Evolutionary conservation across 2,888 invertebrate species (phyloP).

Genomic region (Xestoiulus laeticollis): DNA sequence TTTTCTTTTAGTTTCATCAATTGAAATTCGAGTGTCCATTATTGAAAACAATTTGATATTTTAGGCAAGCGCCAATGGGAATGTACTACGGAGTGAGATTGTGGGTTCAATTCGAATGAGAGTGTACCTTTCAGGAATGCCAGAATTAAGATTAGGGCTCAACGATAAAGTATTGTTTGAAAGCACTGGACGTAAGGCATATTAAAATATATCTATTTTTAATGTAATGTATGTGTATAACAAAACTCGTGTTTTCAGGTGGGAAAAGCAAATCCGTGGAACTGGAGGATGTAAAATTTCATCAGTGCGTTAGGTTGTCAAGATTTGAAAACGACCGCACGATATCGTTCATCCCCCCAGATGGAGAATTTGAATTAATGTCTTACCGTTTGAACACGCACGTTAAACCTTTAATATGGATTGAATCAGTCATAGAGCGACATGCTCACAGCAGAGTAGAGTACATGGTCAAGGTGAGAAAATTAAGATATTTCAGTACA

Average conservation of each 20-base stretch:
- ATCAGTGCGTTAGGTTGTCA: conserved; percentile 96
- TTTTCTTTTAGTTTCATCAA: neutral
- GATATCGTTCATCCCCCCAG: conserved; percentile 98
- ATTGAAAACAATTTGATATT: neutral
- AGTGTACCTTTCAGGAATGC: conserved; percentile 98
- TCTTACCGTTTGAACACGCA: conserved; percentile 96
- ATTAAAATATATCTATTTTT: too few species aligned
- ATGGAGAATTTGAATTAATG: conserved; percentile 99
- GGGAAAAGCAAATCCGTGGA: conserved; percentile 98
- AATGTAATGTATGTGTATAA: neutral
- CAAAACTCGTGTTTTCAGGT: conserved; percentile 63
- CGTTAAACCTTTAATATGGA: conserved; percentile 97
- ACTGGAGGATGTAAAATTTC: conserved; percentile 97
- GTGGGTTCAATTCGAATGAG: conserved; percentile 99
- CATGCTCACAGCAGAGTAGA: conserved; percentile 97
- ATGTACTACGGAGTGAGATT: conserved; percentile 95
- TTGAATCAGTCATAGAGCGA: conserved; percentile 97
- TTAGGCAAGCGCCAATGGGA: conserved; percentile 91
- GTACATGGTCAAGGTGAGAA: conserved; percentile 88
- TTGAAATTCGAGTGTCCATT: neutral
- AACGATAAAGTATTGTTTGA: conserved; percentile 98
- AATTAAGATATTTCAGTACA: neutral
- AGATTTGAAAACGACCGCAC: conserved; percentile 98
- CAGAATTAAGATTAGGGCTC: conserved; percentile 91
- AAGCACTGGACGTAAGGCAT: conserved; percentile 88